Evolutionary conservation across 2,888 invertebrate genomes (phyloP).

Genomic region (Eristalinus sepulchralis): DNA sequence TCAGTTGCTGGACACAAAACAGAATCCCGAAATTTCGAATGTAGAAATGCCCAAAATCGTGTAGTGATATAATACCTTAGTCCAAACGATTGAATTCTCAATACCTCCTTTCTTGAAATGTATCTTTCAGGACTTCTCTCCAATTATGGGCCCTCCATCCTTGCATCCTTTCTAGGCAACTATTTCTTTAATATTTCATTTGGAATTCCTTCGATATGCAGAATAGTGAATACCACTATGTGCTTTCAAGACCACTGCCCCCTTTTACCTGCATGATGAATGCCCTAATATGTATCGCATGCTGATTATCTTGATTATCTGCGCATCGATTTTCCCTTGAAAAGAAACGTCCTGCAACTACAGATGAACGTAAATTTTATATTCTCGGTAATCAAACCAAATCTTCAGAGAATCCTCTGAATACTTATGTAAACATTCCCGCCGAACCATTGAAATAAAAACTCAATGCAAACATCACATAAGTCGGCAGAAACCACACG

Average conservation of each 20-base stretch:
- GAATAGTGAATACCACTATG: too few species aligned
- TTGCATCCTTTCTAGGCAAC: too few species aligned
- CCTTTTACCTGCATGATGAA: not conserved
- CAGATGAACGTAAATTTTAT: not conserved
- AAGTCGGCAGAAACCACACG: not conserved
- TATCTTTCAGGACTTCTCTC: too few species aligned
- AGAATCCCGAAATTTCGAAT: too few species aligned
- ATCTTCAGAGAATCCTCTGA: not conserved
- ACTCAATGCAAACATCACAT: constrained; percentile 15
- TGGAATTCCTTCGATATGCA: too few species aligned
- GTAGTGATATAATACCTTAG: too few species aligned
- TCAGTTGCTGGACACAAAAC: too few species aligned
- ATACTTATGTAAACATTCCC: not conserved
- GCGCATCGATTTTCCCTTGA: not conserved
- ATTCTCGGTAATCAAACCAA: constrained; percentile 15
- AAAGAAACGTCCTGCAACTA: not conserved
- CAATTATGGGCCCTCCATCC: too few species aligned
- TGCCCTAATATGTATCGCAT: not conserved
- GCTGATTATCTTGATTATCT: not conserved
- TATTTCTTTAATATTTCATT: too few species aligned
- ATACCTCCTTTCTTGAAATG: too few species aligned
- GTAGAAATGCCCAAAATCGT: too few species aligned
- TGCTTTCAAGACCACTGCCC: not conserved
- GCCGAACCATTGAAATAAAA: constrained; percentile 1
- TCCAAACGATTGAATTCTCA: too few species aligned